Conservation (phyloP, 2,113 vertebrate species). For the Seriola dumerili region DNA sequence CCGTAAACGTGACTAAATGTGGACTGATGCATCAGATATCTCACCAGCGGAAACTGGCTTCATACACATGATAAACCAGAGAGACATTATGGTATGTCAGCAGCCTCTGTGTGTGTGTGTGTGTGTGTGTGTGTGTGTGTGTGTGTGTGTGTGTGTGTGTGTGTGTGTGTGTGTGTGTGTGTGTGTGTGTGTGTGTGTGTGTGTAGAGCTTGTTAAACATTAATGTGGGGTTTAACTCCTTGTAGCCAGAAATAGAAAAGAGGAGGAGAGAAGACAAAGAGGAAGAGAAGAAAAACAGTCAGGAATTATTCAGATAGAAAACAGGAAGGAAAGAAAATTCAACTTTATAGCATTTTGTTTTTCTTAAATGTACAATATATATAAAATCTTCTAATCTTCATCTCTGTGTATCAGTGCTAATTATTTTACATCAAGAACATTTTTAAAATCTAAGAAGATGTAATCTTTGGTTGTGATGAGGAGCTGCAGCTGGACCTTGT, state of each 20-base stretch:
- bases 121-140: slow-evolving; percentile 17
- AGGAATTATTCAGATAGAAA: slow-evolving; percentile 4
- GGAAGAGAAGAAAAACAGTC: background rate
- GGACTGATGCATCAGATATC: background rate
- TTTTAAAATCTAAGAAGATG: no score
- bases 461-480: no score
- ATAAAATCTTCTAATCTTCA: no score
- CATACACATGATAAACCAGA: background rate
- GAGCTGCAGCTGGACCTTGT: no score
- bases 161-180: background rate
- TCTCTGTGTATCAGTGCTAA: no score
- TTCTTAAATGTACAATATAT: no score
- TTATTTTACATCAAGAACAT: no score
- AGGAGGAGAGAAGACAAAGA: background rate
- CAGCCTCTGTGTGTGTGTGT: slow-evolving; percentile 1
- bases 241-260: slow-evolving; percentile 48
- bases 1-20: background rate
- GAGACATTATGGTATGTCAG: slow-evolving; percentile 2
- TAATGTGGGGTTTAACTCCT: slow-evolving; percentile 41
- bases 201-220: slow-evolving; percentile 34
- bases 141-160: slow-evolving; percentile 29
- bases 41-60: background rate
- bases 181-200: slow-evolving; percentile 27
- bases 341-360: no score
- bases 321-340: background rate